phyloP scores from a whole-genome alignment of 2,888 invertebrate genomes.

The Yponomeuta evonymella region DNA sequence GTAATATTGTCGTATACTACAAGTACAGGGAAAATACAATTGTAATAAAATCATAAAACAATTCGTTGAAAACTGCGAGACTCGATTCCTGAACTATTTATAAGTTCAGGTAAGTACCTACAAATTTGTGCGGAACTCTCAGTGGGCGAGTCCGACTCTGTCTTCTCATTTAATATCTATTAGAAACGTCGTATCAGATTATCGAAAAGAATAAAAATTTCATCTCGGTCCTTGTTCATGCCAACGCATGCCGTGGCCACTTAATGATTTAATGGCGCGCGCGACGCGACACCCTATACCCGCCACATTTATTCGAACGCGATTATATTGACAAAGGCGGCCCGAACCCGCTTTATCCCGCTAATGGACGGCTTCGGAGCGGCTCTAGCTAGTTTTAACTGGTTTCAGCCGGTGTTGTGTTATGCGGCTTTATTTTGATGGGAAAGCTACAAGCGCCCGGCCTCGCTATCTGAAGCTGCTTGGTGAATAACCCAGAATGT shows the following conservation, averaged over 20 bases:
- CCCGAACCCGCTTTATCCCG: neutral
- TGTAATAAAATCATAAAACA: no score
- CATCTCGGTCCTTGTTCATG: neutral
- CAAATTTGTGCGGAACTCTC: no score
- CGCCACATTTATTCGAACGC: conserved; percentile 1
- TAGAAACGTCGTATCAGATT: neutral
- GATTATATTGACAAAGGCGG: conserved; percentile 11
- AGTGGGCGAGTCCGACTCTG: no score
- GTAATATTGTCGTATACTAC: no score
- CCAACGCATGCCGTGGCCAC: neutral
- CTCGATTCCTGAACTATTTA: no score
- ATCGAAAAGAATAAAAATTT: neutral
- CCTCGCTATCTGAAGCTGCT: no score
- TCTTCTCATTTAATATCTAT: no score
- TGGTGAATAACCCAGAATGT: no score
- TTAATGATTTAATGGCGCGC: neutral
- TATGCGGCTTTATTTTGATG: neutral
- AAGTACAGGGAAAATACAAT: no score
- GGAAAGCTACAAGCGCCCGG: neutral
- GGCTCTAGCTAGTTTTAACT: neutral
- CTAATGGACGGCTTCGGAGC: conserved; percentile 2
- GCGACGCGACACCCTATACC: neutral
- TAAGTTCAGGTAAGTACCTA: no score
- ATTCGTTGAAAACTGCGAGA: no score
- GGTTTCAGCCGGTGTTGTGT: neutral